Conservation (phyloP, 2,113 vertebrate species). For the Polypterus senegalus region DNA sequence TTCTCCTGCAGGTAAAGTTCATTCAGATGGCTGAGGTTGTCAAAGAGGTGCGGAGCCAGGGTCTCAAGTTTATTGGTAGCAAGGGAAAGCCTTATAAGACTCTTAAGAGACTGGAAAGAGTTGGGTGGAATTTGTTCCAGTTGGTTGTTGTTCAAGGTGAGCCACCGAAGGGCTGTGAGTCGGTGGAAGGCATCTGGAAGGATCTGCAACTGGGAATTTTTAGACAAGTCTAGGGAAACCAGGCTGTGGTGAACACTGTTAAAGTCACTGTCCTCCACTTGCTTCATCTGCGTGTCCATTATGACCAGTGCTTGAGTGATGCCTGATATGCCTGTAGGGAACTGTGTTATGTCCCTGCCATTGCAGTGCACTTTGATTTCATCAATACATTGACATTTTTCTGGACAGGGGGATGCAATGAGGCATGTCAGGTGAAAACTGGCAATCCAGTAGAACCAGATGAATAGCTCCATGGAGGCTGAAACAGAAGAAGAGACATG, state of each 20-base stretch:
- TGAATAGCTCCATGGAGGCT: slow-evolving; percentile 26
- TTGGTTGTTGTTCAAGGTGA: slow-evolving; percentile 53
- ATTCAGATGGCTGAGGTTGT: slow-evolving; percentile 44
- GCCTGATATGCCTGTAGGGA: slow-evolving; percentile 28
- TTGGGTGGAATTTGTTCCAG: slow-evolving; percentile 44
- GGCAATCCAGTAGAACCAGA: slow-evolving; percentile 23
- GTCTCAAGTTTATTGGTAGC: slow-evolving; percentile 48
- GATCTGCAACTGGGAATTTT: slow-evolving; percentile 48
- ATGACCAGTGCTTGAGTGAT: slow-evolving; percentile 42
- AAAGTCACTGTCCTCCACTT: slow-evolving; percentile 48
- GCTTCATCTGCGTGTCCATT: slow-evolving; percentile 21
- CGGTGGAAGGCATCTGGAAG: slow-evolving; percentile 53
- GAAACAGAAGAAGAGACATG: slow-evolving; percentile 19
- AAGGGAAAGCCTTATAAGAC: slow-evolving; percentile 55
- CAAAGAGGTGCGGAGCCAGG: slow-evolving; percentile 52
- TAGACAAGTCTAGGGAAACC: slow-evolving; percentile 46
- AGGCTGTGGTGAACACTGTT: slow-evolving; percentile 33
- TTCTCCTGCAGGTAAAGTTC: slow-evolving; percentile 57
- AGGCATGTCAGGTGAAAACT: slow-evolving; percentile 26
- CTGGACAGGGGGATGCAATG: slow-evolving; percentile 29
- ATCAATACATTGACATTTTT: slow-evolving; percentile 30
- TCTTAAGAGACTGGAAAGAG: slow-evolving; percentile 43
- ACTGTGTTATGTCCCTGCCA: slow-evolving; percentile 19
- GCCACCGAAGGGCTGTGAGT: slow-evolving; percentile 46
- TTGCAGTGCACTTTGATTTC: slow-evolving; percentile 28